Percentiles rank a stretch among this genome's conserved stretches.
These are phyloP conservation scores for Chouioia cunea DNA, from an alignment of 2,888 invertebrate species.

Conservation along the genomic window DNA sequence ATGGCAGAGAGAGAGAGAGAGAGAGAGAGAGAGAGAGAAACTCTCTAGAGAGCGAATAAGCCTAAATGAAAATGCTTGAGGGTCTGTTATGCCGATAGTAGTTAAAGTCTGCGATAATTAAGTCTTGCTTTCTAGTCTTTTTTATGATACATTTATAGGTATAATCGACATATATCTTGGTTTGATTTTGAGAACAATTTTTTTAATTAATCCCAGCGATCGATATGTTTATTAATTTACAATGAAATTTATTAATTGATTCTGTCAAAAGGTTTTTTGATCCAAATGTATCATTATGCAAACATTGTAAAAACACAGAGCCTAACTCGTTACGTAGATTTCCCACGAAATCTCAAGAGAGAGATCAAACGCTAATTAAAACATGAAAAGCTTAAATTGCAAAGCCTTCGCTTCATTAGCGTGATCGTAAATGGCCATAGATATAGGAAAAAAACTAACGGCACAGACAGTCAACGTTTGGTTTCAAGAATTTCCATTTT, in stretches of 20 bases:
- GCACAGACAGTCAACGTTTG: neutral
- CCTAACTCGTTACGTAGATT: too few species aligned
- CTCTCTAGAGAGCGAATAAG: neutral
- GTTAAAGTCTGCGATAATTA: too few species aligned
- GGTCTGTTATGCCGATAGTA: conserved; percentile 22
- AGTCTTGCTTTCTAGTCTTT: too few species aligned
- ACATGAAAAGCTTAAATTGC: conserved; percentile 17
- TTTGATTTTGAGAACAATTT: too few species aligned
- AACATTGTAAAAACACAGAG: conserved; percentile 13
- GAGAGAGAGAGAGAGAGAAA: too few species aligned
- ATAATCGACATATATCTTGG: too few species aligned
- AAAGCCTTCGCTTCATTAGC: neutral
- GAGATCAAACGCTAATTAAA: conserved; percentile 18
- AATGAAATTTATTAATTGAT: too few species aligned
- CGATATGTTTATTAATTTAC: too few species aligned
- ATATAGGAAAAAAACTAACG: neutral
- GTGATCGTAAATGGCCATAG: neutral
- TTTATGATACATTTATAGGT: too few species aligned
- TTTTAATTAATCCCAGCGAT: too few species aligned
- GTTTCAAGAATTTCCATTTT: conserved; percentile 35
- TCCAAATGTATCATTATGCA: too few species aligned
- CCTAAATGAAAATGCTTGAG: conserved; percentile 31
- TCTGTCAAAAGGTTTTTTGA: too few species aligned
- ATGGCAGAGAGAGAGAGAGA: neutral
- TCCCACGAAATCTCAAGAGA: conserved; percentile 21